Evolutionary conservation across 1,140 invertebrate species (phyloP).

Genomic region (Drosophila subpulchrella): DNA sequence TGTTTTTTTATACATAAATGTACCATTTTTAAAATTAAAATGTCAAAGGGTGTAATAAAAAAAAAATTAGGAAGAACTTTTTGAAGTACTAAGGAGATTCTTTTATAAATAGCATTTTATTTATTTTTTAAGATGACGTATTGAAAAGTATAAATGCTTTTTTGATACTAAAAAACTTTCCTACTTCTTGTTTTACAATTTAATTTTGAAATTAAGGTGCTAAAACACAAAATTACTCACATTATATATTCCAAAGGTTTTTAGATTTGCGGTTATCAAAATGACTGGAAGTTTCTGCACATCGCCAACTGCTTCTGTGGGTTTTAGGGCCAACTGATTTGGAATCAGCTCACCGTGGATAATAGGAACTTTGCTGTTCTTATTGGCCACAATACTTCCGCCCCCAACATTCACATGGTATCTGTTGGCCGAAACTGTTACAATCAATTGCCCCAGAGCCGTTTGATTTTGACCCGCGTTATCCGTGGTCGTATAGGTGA

Average conservation of each 20-base stretch:
- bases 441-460: conserved; percentile 92
- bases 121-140: no score
- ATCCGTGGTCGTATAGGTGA: conserved; percentile 86
- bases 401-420: conserved; percentile 93
- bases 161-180: no score
- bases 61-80: no score
- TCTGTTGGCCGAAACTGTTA: conserved; percentile 95
- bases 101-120: no score
- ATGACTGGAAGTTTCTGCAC: conserved; percentile 92
- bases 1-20: no score
- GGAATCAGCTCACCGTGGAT: conserved; percentile 93
- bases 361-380: conserved; percentile 93
- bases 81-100: no score
- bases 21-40: no score
- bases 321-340: conserved; percentile 57
- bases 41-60: no score
- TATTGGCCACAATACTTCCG: conserved; percentile 88
- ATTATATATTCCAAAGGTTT: conserved; percentile 94
- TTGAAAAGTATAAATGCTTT: no score
- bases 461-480: conserved; percentile 84
- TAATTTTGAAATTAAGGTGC: no score
- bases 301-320: conserved; percentile 91
- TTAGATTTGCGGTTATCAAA: conserved; percentile 96
- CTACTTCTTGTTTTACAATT: no score
- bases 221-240: conserved; percentile 89